Evolutionary conservation across 30 jellyfish, hydroid and myxozoan species (phyloP), one percentile per base, ranked within the genome.

Genomic region (Rhopilema esculentum): DNA sequence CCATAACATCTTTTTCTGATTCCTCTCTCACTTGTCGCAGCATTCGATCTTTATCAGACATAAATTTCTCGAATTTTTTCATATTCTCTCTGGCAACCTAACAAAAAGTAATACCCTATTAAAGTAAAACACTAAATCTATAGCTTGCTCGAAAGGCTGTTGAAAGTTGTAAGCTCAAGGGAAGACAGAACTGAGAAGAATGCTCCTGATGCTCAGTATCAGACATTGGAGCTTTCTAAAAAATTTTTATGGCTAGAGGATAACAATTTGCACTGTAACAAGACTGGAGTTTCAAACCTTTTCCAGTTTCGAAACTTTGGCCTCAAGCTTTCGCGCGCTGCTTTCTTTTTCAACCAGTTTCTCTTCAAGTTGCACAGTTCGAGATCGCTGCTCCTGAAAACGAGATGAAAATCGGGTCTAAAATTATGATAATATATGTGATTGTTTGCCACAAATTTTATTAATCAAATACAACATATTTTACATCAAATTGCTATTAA

Each of bases 11-110:
- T 62, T 72, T 85, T 15, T 94, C 97, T 15, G 92, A 52, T 40
- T 94, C 97, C 0, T 75, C 94, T 33, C 77, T 90, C 9, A 88
- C 92, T 66, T 94, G 97, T 16, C 68, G 84, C 66, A 94, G 50
- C 89, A 94, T 77, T 27, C 88, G 82, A 33, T 94, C 97, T 85
- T 94, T 94, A 64, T 94, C 97, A 4, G 99, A 68, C 92, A 89
- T 75, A 28, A 89, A 89, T 72, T 85, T 89, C 72, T 94, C 99
- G 77, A 94, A 89, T 64, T 90, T 94, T 77, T 75, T 65, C 87
- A 84, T 69, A 66, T 85, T 89, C 16, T 94, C 99, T 66, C 97
- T 76, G 15, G 92, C 87, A 66, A 86, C 75, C 99, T 94, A 71
- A 72, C 30, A 24, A 18, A 64, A 62, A 65, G 7, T 8, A 8